phyloP scores from a whole-genome alignment of 1,140 invertebrate species.

The Hylaeus anthracinus region DNA sequence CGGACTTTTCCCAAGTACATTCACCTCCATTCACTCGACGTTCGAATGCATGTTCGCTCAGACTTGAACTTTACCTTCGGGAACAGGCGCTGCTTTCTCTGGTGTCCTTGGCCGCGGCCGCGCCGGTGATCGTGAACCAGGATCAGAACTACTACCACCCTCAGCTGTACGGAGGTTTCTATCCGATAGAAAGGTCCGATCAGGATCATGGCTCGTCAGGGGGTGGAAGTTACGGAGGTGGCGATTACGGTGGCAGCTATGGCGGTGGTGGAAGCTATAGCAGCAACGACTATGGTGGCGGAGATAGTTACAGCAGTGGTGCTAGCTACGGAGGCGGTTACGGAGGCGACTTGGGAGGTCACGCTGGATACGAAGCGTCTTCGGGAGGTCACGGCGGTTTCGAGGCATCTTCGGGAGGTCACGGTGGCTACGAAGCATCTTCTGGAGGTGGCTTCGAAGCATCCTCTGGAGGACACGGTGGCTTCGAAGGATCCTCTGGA shows the following conservation, averaged over 20 bases:
- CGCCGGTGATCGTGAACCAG: slow-evolving; percentile 70
- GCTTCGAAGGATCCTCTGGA: slow-evolving; percentile 25
- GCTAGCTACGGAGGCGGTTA: slow-evolving; percentile 25
- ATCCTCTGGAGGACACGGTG: slow-evolving; percentile 2
- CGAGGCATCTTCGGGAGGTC: slow-evolving; percentile 28
- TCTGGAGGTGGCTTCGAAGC: background rate
- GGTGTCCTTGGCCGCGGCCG: slow-evolving; percentile 66
- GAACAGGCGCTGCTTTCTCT: slow-evolving; percentile 69
- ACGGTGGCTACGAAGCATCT: slow-evolving; percentile 34
- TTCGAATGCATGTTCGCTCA: slow-evolving; percentile 9
- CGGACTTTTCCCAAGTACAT: too few relatives aligned
- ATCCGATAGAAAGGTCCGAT: slow-evolving; percentile 72
- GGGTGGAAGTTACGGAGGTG: slow-evolving; percentile 22
- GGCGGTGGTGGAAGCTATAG: slow-evolving; percentile 18
- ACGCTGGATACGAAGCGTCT: slow-evolving; percentile 22
- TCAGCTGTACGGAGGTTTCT: slow-evolving; percentile 53
- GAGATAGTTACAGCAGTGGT: slow-evolving; percentile 31
- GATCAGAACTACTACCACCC: slow-evolving; percentile 55
- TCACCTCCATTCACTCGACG: background rate
- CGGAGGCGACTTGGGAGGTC: slow-evolving; percentile 1
- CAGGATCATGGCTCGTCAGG: slow-evolving; percentile 63
- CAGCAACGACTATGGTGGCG: slow-evolving; percentile 25
- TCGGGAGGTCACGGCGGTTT: slow-evolving; percentile 31
- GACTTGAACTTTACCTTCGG: slow-evolving; percentile 29
- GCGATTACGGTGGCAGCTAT: slow-evolving; percentile 5